Base-by-base conservation (phyloP, 2,797 vertebrate genomes). In the Danio aesculapii region DNA sequence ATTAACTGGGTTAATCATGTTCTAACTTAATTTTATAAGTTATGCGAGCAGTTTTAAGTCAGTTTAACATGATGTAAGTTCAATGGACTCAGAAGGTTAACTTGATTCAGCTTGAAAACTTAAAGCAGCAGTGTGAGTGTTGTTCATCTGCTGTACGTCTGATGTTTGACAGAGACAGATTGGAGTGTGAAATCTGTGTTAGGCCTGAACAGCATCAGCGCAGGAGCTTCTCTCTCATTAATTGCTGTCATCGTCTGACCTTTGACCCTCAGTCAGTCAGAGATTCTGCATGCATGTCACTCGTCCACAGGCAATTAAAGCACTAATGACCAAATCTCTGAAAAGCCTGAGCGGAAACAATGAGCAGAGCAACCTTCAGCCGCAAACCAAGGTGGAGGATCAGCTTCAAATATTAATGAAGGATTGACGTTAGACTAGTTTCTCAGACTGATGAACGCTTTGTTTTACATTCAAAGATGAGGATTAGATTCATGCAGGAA, bases 231-330 rank as follows among this genome's bases (percentile, higher is more conserved):
- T 49, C 21, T 46, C 50, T 39, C 67, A 72, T 75, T 78, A 75
- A 64, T 69, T 6, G 69, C 63, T 47, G 75, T 85, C 88, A 87
- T 90, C 86, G 83, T 50, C 67, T 77, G 30, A 30, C 30, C 67
- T 64, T 71, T 77, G 82, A 83, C 83, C 81, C 83, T 84, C 81
- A 68, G 66, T 88, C 90, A 86, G 86, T 69, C 71, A 63, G 68
- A 87, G 84, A 84, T 84, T 88, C 74, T 58, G 61, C 79, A 87
- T 88, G 83, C 84, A 89, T 87, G 88, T 84, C 84, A 83, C 80
- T 86, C 85, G 79, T 81, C 73, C 84, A 88, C 84, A 90, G 83
- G 87, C 84, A 90, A 90, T 88, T 84, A 87, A 88, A 81, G 83
- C 66, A 86, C 85, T 88, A 91, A 91, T 89, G 87, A 86, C 80